These are phyloP conservation scores for Euplagia quadripunctaria DNA, from an alignment of 2,888 invertebrate genomes.

Conservation along the genomic window DNA sequence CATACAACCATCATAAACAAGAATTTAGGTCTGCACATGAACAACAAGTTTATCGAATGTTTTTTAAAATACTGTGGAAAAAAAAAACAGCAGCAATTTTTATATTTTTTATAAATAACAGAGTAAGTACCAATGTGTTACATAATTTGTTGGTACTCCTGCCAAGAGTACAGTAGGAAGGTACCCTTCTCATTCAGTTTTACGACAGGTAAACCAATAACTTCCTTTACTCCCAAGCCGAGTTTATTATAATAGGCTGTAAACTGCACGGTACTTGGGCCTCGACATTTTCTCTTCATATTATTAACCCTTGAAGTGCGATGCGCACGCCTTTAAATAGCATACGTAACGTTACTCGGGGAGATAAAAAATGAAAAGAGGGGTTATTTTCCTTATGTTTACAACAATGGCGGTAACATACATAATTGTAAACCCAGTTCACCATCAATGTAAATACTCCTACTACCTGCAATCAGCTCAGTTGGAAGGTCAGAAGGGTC, in stretches of 20 bases:
- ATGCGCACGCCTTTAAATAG: slow-evolving; percentile 1
- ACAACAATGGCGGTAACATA: no score
- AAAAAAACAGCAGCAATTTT: not conserved
- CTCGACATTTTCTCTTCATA: not conserved
- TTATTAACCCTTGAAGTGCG: slow-evolving; percentile 11
- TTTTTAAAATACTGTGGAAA: not conserved
- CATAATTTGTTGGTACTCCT: slow-evolving; percentile 8
- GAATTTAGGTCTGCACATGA: no score
- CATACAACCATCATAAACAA: no score
- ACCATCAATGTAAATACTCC: no score
- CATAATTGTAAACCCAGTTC: no score
- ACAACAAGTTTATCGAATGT: no score
- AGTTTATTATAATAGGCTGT: slow-evolving; percentile 24
- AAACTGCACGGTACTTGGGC: slow-evolving; percentile 15
- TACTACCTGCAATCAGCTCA: no score
- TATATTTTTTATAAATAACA: not conserved
- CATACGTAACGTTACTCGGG: not conserved
- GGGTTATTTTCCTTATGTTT: no score
- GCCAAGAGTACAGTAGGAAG: not conserved
- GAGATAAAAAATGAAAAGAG: not conserved
- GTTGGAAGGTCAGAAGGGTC: no score
- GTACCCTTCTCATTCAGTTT: slow-evolving; percentile 21
- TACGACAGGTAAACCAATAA: slow-evolving; percentile 19
- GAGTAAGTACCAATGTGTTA: not conserved
- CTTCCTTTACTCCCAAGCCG: slow-evolving; percentile 16